Conservation (phyloP, 1,140 invertebrate genomes). For the Akabosia matsudoensis region DNA sequence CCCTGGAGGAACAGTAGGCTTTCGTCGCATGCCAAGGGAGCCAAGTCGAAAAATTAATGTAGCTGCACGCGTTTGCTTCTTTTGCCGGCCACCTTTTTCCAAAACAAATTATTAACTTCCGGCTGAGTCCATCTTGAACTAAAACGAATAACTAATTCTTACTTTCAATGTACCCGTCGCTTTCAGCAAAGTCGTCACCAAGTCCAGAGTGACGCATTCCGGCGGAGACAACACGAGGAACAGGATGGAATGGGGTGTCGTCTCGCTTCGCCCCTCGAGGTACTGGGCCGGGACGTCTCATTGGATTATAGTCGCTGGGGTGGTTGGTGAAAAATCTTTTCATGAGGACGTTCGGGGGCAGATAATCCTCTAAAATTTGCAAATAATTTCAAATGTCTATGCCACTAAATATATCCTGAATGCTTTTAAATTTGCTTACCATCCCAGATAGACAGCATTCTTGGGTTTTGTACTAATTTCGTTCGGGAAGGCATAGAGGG, state of each 20-base stretch:
- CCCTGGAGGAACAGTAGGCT: conserved; percentile 25
- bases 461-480: no score
- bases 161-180: conserved; percentile 21
- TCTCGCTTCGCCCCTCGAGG: conserved; percentile 15
- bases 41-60: conserved; percentile 30
- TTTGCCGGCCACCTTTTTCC: conserved; percentile 15
- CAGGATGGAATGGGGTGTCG: conserved; percentile 34
- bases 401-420: no score
- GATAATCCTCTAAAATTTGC: conserved; percentile 17
- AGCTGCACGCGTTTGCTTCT: conserved; percentile 28
- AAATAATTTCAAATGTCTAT: neutral
- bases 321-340: conserved; percentile 30
- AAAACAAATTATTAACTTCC: neutral
- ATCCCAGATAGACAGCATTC: no score
- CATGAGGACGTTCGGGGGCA: conserved; percentile 14
- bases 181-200: neutral
- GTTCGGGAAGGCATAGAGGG: no score
- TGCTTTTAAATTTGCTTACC: no score
- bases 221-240: conserved; percentile 19
- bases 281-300: conserved; percentile 36
- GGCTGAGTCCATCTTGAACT: neutral
- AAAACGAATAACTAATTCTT: neutral
- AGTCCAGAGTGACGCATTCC: neutral
- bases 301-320: conserved; percentile 46
- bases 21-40: conserved; percentile 25